A percentile compares a stretch with the other conserved stretches of the same genome.
phyloP scores from a whole-genome alignment of 2,888 invertebrate genomes.

The Odontocerum albicorne region DNA sequence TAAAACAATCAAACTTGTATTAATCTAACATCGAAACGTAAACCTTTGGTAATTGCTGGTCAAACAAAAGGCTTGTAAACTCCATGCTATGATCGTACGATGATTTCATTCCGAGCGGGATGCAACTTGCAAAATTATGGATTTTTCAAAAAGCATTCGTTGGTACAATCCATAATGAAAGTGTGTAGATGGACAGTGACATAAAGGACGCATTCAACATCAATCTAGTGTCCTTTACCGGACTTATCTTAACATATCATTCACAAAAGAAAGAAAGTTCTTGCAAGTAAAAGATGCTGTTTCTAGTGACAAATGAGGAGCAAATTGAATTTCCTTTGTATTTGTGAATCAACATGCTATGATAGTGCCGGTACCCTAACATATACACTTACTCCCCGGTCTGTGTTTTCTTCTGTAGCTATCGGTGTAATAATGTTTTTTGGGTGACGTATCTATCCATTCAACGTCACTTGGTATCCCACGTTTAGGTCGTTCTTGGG shows the following conservation, averaged over 20 bases:
- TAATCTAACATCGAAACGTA: slow-evolving; percentile 27
- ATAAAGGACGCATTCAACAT: slow-evolving; percentile 32
- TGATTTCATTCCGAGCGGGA: slow-evolving; percentile 32
- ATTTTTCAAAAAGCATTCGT: slow-evolving; percentile 31
- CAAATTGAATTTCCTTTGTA: not conserved
- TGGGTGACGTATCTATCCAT: slow-evolving; percentile 44
- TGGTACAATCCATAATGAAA: slow-evolving; percentile 28
- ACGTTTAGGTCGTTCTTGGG: slow-evolving; percentile 49
- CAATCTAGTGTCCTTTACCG: slow-evolving; percentile 26
- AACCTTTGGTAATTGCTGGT: slow-evolving; percentile 17
- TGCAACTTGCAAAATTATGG: slow-evolving; percentile 33
- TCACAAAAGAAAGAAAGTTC: not conserved
- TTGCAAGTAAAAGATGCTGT: too few relatives aligned
- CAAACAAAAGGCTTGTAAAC: slow-evolving; percentile 29
- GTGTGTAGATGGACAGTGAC: slow-evolving; percentile 27
- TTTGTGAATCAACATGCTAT: slow-evolving; percentile 7
- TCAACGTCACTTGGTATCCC: slow-evolving; percentile 47
- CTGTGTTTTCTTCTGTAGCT: slow-evolving; percentile 66
- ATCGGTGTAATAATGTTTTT: slow-evolving; percentile 46
- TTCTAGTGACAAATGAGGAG: too few relatives aligned
- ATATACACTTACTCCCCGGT: slow-evolving; percentile 63
- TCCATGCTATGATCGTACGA: slow-evolving; percentile 36
- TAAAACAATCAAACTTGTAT: slow-evolving; percentile 17
- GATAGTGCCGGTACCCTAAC: slow-evolving; percentile 14
- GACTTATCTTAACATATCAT: slow-evolving; percentile 15